Evolutionary conservation across 2,113 vertebrate genomes (phyloP), one percentile per base, ranked within the genome.

Genomic region (Amphilophus citrinellus): DNA sequence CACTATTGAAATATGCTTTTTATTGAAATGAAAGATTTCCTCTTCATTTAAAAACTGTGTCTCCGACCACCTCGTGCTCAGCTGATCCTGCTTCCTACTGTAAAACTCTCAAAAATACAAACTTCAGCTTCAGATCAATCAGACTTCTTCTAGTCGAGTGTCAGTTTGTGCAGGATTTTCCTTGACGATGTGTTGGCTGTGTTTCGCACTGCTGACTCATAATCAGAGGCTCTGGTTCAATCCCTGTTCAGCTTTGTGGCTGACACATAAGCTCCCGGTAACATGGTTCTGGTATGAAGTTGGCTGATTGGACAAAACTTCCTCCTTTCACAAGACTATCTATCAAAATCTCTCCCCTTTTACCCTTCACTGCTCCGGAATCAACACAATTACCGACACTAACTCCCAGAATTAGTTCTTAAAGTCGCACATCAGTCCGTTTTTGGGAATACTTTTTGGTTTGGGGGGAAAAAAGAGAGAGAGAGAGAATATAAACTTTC

Each of bases 141-240:
- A 50, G 66, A 20, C 65, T 50, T 50, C 24, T 71, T 27, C 9
- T 24, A 2, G 42, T 71, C 47, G 50, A 71, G 66, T 71, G 66
- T 50, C 66, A 71, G 66, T 50, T 50, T 71, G 66, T 50, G 65
- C 42, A 50, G 66, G 44, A 71, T 50, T 71, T 71, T 71, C 66
- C 66, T 50, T 20, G 42, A 71, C 30, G 44, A 71, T 30, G 66
- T 71, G 44, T 10, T 71, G 44, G 24, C 66, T 50, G 66, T 50
- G 66, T 20, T 71, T 71, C 15, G 66, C 66, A 71, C 44, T 71
- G 66, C 66, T 71, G 66, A 71, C 42, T 71, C 44, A 18, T 18
- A 30, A 53, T 53, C 47, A 53, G 47, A 5, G 17, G 47, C 66
- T 20, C 42, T 30, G 66, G 66, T 50, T 71, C 42, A 71, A 50